Evolutionary conservation across 2,113 vertebrate species (phyloP).

Genomic region (Gopherus evgoodei): DNA sequence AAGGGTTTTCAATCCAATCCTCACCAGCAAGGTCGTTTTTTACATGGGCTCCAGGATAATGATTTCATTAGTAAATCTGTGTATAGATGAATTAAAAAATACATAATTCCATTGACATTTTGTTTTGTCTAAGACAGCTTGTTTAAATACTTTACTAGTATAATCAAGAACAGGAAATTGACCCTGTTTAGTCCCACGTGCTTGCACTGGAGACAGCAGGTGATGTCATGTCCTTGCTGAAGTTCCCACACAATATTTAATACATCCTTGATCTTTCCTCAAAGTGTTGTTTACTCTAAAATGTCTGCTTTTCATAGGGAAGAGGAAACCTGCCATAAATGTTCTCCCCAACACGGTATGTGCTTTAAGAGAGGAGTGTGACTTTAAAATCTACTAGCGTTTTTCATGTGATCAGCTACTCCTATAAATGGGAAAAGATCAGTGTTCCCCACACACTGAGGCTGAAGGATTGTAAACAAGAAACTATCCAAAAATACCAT

Average conservation of each 20-base stretch:
- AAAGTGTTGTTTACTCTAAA: neutral
- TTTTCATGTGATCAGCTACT: neutral
- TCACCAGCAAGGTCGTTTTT: constrained; percentile 19
- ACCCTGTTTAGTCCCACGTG: neutral
- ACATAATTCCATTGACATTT: neutral
- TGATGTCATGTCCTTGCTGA: neutral
- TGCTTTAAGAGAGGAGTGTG: neutral
- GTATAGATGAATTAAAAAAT: neutral
- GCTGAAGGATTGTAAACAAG: constrained; percentile 25
- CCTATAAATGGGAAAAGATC: constrained; percentile 39
- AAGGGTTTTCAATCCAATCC: constrained; percentile 3
- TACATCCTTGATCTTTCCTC: constrained; percentile 1
- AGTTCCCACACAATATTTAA: neutral
- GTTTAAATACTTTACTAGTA: neutral
- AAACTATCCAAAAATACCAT: constrained; percentile 28
- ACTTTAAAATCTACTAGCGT: neutral
- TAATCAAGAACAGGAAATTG: neutral
- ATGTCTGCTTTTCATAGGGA: neutral
- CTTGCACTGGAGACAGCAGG: neutral
- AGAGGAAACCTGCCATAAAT: neutral
- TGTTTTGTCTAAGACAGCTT: neutral
- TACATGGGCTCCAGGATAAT: neutral
- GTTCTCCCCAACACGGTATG: neutral
- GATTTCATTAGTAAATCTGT: neutral
- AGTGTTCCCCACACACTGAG: neutral